Base-by-base conservation (phyloP, 2,797 vertebrate species). In the Acrossocheilus wenchowensis region DNA sequence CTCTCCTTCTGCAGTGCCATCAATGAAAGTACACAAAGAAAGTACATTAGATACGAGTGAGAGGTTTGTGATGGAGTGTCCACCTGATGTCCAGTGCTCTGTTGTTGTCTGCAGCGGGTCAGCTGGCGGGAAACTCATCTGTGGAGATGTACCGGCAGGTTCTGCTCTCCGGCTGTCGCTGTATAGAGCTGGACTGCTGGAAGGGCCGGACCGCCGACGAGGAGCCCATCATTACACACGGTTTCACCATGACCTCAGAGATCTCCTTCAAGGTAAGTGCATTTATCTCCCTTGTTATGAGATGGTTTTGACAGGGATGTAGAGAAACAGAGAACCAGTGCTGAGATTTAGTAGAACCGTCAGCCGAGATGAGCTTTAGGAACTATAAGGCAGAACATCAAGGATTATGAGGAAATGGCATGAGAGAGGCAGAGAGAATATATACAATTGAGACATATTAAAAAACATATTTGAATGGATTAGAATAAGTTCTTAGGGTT, bases 141-240 rank as follows among this genome's bases (percentile, higher is more conserved):
- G 98, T 99, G 17, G 98, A 99, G 95, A 99, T 99, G 97, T 99
- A 99, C 93, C 93, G 98, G 69, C 98, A 99, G 94, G 97, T 98
- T 69, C 95, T 99, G 2, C 92, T 99, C 92, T 97, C 98, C 0
- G 98, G 98, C 71, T 99, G 98, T 89, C 98, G 98, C 92, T 99
- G 98, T 86, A 97, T 99, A 90, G 98, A 99, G 90, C 90, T 99
- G 88, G 98, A 99, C 87, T 98, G 98, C 92, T 99, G 98, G 98
- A 99, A 99, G 89, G 98, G 98, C 7, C 95, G 98, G 0, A 98
- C 98, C 0, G 96, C 98, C 0, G 98, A 99, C 90, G 98, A 99
- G 86, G 98, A 99, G 72, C 98, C 98, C 0, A 97, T 99, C 92
- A 99, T 99, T 92, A 99, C 98, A 0, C 98, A 99, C 0, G 98